phyloP scores from a whole-genome alignment of 2,113 vertebrate genomes.

The Montifringilla adamsi region DNA sequence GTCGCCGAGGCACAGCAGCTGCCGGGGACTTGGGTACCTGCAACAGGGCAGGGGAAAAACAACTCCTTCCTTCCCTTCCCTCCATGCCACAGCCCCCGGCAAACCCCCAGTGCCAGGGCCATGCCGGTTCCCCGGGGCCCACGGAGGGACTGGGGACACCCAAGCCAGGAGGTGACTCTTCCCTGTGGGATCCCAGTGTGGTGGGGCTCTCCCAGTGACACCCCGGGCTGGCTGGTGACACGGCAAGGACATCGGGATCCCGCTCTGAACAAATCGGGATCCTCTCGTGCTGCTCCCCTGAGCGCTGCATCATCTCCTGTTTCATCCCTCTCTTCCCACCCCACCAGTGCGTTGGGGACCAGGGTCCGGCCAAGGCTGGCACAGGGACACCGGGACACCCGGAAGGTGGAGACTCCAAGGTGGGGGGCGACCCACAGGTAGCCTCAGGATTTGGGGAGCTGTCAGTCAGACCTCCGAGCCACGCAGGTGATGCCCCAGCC shows the following conservation, averaged over 20 bases:
- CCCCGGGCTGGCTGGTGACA: background rate
- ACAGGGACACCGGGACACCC: background rate
- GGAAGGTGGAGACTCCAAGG: no score
- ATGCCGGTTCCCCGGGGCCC: rapidly evolving
- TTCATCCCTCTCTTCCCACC: rapidly evolving
- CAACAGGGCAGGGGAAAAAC: background rate
- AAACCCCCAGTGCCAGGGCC: background rate
- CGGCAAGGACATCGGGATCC: background rate
- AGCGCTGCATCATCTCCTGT: background rate
- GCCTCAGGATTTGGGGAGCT: rapidly evolving
- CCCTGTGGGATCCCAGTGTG: rapidly evolving
- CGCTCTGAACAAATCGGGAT: background rate
- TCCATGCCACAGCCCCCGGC: rapidly evolving
- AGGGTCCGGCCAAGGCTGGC: rapidly evolving
- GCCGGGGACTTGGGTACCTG: background rate
- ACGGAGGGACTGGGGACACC: background rate
- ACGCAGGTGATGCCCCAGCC: background rate
- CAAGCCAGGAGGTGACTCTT: background rate
- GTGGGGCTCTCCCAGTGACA: background rate
- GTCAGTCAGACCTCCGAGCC: rapidly evolving
- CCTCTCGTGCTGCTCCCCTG: rapidly evolving
- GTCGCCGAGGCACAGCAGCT: background rate
- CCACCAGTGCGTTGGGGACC: rapidly evolving
- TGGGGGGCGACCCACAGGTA: rapidly evolving
- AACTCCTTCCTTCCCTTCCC: background rate